These are phyloP conservation scores for Andrena camellia DNA, from an alignment of 2,888 invertebrate genomes.

Conservation along the genomic window DNA sequence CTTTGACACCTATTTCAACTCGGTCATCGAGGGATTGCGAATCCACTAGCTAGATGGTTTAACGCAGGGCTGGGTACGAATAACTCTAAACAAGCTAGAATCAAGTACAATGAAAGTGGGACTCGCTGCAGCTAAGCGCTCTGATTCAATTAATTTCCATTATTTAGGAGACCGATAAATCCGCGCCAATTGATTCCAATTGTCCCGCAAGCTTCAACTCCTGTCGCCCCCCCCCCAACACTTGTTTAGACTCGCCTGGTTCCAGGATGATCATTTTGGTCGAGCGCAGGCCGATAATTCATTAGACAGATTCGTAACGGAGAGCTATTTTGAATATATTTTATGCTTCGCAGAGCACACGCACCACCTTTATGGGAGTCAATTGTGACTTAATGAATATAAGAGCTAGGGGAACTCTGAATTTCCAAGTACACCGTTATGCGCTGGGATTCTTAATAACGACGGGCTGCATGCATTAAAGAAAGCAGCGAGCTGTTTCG, in stretches of 20 bases:
- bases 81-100: not conserved
- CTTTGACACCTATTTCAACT: slow-evolving; percentile 58
- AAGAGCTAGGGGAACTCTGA: slow-evolving; percentile 77
- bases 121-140: not conserved
- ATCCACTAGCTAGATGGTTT: slow-evolving; percentile 29
- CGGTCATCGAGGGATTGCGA: slow-evolving; percentile 49
- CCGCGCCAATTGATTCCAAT: not conserved
- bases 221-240: no score
- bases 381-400: slow-evolving; percentile 80
- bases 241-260: not conserved
- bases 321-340: slow-evolving; percentile 57
- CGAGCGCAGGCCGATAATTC: slow-evolving; percentile 10
- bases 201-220: not conserved
- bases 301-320: slow-evolving; percentile 25
- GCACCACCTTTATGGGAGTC: slow-evolving; percentile 76
- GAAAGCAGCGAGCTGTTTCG: not conserved
- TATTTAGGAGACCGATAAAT: not conserved
- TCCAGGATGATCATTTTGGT: not conserved
- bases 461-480: not conserved
- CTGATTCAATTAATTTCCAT: not conserved
- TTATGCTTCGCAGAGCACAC: slow-evolving; percentile 55
- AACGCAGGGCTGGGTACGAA: not conserved
- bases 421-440: slow-evolving; percentile 67
- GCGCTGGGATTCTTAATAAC: slow-evolving; percentile 42
- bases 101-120: not conserved